Evolutionary conservation across 2,888 invertebrate species (phyloP).

Genomic region (Clistopyga incitator): DNA sequence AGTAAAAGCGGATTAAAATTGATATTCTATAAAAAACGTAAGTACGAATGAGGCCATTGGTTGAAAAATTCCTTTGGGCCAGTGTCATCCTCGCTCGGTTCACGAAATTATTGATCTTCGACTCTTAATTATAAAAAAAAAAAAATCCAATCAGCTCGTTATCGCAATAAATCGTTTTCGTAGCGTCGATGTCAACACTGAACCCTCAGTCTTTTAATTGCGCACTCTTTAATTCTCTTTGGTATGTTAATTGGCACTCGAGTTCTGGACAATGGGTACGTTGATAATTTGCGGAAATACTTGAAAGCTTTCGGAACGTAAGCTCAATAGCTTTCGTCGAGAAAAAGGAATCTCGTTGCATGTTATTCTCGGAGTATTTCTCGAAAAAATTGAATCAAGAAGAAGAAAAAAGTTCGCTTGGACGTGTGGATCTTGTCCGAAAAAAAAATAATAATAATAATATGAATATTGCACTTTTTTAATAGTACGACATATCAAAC

Average conservation of each 20-base stretch:
- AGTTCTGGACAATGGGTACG: conserved; percentile 56
- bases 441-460: too few relatives aligned
- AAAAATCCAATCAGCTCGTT: conserved; percentile 10
- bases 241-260: conserved; percentile 68
- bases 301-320: conserved; percentile 16
- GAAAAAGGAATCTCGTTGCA: not conserved
- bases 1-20: conserved; percentile 34
- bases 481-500: conserved; percentile 51
- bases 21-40: conserved; percentile 33
- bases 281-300: conserved; percentile 51
- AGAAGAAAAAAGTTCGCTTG: conserved; percentile 5
- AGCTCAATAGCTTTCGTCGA: not conserved
- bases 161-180: conserved; percentile 19
- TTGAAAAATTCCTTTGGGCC: conserved; percentile 44
- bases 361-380: not conserved
- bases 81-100: conserved; percentile 14
- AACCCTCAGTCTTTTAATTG: conserved; percentile 66
- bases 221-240: conserved; percentile 61
- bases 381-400: not conserved
- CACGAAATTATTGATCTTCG: conserved; percentile 37
- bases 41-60: conserved; percentile 48
- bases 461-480: conserved; percentile 65
- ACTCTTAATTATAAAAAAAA: conserved; percentile 6
- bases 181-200: conserved; percentile 57
- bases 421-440: conserved; percentile 34